Evolutionary conservation across 2,113 vertebrate species (phyloP), one percentile per base, ranked within the genome.

Genomic region (Damaliscus lunatus): DNA sequence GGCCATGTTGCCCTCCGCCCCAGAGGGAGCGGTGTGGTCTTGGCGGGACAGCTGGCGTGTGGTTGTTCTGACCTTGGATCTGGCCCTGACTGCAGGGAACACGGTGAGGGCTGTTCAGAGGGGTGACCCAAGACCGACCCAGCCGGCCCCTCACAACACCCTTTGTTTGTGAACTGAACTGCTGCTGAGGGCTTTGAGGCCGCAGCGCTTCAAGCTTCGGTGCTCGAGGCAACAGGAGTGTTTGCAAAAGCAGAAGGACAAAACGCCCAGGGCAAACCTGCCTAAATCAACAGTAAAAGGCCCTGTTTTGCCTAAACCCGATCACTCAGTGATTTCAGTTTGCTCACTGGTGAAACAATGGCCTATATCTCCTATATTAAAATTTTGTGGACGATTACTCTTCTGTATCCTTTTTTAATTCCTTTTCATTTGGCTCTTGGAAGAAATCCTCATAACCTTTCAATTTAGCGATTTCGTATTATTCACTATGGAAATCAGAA

Each of bases 401-500:
- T 80, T 36, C 2, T 0, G 36, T 6, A 7, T 13, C 31, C n/a
- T 50, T 78, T 60, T 60, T 36, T 48, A 2, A n/a, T 55, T 77
- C 50, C 64, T 92, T 77, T 87, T 81, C 74, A n/a, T 40, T 88
- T 43, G 50, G 88, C 81, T 91, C 94, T 90, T 50, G 96, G 91
- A 96, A 93, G 93, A 95, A 71, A 78, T 31, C 40, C 50, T 91
- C 84, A 15, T 93, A 85, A 81, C 92, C 88, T 97, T 83, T 88
- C 95, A 25, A 40, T 92, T 90, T 90, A 83, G 87, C 91, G 84
- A 95, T 90, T 88, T 78, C n/a, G 50, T 98, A 98, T 97, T 77
- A 57, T 98, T 98, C 96, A 43, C 91, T 77, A 15, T 86, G 96
- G 84, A 97, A 97, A 96, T 97, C 62, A 94, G 46, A 95, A 98